phyloP scores from a whole-genome alignment of 2,888 invertebrate species.

The Drosophila seclusa region DNA sequence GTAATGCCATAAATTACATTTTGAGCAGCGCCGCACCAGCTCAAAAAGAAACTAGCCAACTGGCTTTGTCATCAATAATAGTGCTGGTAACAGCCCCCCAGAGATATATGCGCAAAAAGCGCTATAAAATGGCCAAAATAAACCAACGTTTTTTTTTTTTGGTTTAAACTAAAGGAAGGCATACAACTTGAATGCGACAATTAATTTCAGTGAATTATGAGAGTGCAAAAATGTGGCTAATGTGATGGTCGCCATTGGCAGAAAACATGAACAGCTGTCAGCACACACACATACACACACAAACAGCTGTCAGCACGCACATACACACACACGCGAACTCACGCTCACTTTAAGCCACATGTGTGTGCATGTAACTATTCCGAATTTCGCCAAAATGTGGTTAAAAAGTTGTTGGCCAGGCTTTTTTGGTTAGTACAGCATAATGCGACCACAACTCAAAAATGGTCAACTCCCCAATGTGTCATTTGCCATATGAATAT shows the following conservation, averaged over 20 bases:
- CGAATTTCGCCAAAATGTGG: conserved; percentile 54
- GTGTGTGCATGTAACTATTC: conserved; percentile 26
- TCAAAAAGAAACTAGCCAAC: conserved; percentile 17
- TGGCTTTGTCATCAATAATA: conserved; percentile 37
- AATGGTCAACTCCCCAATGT: conserved; percentile 59
- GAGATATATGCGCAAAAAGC: conserved; percentile 17
- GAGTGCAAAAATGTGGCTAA: conserved; percentile 71
- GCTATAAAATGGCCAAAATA: conserved; percentile 8
- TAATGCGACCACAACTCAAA: conserved; percentile 55
- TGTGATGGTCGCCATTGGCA: conserved; percentile 64
- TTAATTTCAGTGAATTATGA: conserved; percentile 78
- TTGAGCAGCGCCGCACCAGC: not conserved
- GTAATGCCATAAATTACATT: conserved; percentile 34
- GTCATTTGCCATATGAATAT: conserved; percentile 62
- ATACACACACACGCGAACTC: not conserved
- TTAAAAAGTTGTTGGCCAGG: conserved; percentile 47
- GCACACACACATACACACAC: conserved; percentile 10
- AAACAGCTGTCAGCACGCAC: conserved; percentile 64
- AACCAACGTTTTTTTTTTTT: not conserved
- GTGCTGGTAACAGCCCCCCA: conserved; percentile 15
- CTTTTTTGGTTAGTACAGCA: conserved; percentile 48
- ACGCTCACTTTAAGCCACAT: not conserved
- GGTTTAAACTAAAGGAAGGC: conserved; percentile 21
- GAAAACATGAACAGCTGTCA: conserved; percentile 73
- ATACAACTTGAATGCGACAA: conserved; percentile 69